Evolutionary conservation across 2,797 vertebrate species (phyloP).

Genomic region (Lagocephalus sceleratus): DNA sequence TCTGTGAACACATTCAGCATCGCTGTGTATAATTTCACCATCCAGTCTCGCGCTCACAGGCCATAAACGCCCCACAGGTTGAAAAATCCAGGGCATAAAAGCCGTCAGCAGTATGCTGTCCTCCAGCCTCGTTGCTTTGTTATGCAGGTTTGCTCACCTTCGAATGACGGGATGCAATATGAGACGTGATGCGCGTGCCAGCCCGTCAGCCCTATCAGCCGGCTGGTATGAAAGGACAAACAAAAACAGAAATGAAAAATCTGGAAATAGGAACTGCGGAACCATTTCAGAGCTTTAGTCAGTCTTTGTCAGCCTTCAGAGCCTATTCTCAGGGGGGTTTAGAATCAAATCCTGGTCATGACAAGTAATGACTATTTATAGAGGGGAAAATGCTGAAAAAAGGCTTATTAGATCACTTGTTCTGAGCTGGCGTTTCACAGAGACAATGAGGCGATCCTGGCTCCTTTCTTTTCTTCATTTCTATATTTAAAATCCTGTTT

Average conservation of each 20-base stretch:
- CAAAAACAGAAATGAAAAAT: slow-evolving; percentile 37
- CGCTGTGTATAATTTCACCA: slow-evolving; percentile 24
- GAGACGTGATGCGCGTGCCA: slow-evolving; percentile 35
- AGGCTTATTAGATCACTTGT: slow-evolving; percentile 53
- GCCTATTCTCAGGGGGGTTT: slow-evolving; percentile 56
- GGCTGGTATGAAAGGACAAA: slow-evolving; percentile 20
- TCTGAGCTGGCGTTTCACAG: slow-evolving; percentile 22
- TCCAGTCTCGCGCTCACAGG: not conserved
- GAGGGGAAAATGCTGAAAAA: slow-evolving; percentile 44
- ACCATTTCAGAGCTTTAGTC: slow-evolving; percentile 40
- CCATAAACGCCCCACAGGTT: slow-evolving; percentile 18
- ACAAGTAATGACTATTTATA: slow-evolving; percentile 65
- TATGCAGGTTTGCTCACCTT: slow-evolving; percentile 38
- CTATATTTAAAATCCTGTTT: slow-evolving; percentile 27
- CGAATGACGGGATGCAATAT: slow-evolving; percentile 32
- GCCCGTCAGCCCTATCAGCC: slow-evolving; percentile 18
- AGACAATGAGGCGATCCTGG: slow-evolving; percentile 42
- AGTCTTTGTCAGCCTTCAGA: slow-evolving; percentile 50
- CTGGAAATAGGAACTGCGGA: slow-evolving; percentile 42
- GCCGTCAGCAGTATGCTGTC: not conserved
- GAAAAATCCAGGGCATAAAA: slow-evolving; percentile 9
- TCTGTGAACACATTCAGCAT: slow-evolving; percentile 8
- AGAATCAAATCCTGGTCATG: slow-evolving; percentile 59
- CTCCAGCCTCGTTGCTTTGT: slow-evolving; percentile 38
- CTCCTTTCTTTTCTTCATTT: slow-evolving; percentile 13